Conservation (phyloP, 2,113 vertebrate genomes). For the Arizona elegans region DNA sequence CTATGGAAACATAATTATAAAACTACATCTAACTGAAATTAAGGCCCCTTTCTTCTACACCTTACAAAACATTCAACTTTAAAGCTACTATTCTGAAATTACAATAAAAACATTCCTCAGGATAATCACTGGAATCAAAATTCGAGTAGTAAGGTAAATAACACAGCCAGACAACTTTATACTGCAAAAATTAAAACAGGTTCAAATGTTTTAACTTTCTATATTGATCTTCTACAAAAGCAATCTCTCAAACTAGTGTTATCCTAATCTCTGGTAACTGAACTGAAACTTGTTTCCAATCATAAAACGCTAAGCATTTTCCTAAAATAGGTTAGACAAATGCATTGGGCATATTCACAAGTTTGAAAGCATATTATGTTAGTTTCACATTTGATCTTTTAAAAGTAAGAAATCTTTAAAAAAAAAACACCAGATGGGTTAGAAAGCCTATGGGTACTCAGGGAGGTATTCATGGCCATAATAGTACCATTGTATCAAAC, state of each 20-base stretch:
- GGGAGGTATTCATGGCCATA: not conserved
- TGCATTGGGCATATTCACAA: not conserved
- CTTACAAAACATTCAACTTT: conserved; percentile 36
- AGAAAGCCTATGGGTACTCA: not conserved
- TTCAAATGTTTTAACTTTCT: conserved; percentile 21
- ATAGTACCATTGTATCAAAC: not conserved
- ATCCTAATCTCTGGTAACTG: conserved; percentile 38
- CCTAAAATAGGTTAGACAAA: not conserved
- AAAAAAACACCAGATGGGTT: not conserved
- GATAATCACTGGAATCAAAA: not conserved
- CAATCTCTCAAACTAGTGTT: conserved; percentile 45
- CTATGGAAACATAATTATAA: conserved; percentile 26
- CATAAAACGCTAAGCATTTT: conserved; percentile 14
- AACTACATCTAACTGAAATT: conserved; percentile 36
- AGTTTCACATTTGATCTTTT: not conserved
- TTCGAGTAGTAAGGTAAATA: not conserved
- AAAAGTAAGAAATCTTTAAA: not conserved
- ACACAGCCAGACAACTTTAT: not conserved
- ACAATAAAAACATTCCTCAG: conserved; percentile 16
- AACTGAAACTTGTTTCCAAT: not conserved
- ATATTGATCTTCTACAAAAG: conserved; percentile 17
- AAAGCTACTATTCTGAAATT: conserved; percentile 12
- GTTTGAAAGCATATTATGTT: not conserved
- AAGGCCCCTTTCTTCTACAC: conserved; percentile 47
- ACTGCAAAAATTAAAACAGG: not conserved